A percentile compares a stretch with the other conserved stretches of the same genome.
Conservation (phyloP, 2,888 invertebrate genomes). For the Poecilus cupreus region DNA sequence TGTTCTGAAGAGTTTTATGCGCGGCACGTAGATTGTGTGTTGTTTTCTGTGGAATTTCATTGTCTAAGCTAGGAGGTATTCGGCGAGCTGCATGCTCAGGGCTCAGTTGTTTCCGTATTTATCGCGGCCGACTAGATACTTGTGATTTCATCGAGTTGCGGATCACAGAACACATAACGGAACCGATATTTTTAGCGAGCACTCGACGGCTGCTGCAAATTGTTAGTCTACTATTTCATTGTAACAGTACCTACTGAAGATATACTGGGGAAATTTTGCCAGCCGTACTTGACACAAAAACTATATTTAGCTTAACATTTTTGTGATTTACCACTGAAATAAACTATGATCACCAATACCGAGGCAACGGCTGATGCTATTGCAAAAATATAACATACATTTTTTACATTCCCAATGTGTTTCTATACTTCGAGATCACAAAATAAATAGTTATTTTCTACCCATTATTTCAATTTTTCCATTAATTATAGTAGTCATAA, state of each 20-base stretch:
- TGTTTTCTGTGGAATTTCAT: conserved; percentile 27
- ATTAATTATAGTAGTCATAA: too few species aligned
- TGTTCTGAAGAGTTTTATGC: neutral
- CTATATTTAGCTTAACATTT: neutral
- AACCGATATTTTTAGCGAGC: conserved; percentile 11
- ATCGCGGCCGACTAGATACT: conserved; percentile 26
- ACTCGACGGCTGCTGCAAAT: conserved; percentile 23
- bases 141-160: conserved; percentile 48
- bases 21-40: conserved; percentile 4
- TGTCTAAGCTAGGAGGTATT: neutral
- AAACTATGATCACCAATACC: neutral
- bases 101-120: conserved; percentile 31
- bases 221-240: conserved; percentile 29
- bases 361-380: neutral
- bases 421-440: too few species aligned
- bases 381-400: too few species aligned
- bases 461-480: too few species aligned
- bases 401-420: too few species aligned
- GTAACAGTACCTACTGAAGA: neutral
- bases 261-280: conserved; percentile 9
- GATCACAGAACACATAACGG: conserved; percentile 55
- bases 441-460: too few species aligned
- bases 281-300: neutral
- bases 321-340: neutral
- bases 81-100: neutral